Percentiles rank a stretch among this genome's conserved stretches.
Conservation (phyloP, 2,113 vertebrate genomes). For the Pachypanchax playfairii region DNA sequence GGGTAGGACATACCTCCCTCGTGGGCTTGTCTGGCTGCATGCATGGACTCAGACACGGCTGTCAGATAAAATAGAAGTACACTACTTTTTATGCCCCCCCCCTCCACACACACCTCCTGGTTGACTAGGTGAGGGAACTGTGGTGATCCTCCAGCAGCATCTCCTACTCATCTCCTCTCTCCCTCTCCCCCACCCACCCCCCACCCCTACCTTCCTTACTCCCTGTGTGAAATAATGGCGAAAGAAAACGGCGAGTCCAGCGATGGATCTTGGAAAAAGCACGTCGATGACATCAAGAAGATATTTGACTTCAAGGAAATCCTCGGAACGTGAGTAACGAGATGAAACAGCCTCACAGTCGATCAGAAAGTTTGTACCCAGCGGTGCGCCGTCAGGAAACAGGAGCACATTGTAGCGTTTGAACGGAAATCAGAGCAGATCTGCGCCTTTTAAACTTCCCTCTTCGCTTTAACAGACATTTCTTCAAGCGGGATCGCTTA, state of each 20-base stretch:
- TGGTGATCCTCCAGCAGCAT: constrained; percentile 48
- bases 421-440: constrained; percentile 31
- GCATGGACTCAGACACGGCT: constrained; percentile 36
- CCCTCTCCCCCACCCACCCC: neutral
- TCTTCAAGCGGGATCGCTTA: too few species aligned
- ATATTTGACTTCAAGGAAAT: constrained; percentile 98
- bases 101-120: too few species aligned
- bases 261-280: constrained; percentile 91
- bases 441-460: constrained; percentile 11
- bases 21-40: constrained; percentile 30
- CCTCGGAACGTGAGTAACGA: constrained; percentile 93
- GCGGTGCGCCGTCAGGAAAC: neutral
- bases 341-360: neutral
- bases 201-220: neutral
- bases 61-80: constrained; percentile 37
- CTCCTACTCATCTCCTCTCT: constrained; percentile 2
- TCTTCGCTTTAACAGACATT: too few species aligned
- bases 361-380: constrained; percentile 57
- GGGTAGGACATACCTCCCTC: constrained; percentile 52
- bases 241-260: constrained; percentile 90
- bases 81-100: too few species aligned
- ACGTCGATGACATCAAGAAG: constrained; percentile 93
- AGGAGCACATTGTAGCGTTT: constrained; percentile 11
- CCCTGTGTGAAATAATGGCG: constrained; percentile 83
- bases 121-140: constrained; percentile 24